phyloP scores from a whole-genome alignment of 2,113 vertebrate genomes.

The Gnathonemus echidnorhynchus region DNA sequence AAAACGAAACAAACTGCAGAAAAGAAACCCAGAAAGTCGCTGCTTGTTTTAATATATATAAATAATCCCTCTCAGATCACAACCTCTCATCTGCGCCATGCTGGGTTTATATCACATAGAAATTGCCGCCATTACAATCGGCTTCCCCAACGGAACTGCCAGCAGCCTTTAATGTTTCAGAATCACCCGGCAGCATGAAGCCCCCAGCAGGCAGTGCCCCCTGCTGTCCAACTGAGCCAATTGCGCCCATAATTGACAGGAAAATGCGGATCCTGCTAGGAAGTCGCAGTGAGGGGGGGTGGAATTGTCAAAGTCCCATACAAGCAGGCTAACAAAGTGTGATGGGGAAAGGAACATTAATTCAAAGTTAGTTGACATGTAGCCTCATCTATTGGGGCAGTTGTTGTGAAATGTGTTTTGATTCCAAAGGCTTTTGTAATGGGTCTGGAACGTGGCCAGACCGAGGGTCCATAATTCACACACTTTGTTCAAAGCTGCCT shows the following conservation, averaged over 20 bases:
- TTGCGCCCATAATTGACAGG: conserved; percentile 14
- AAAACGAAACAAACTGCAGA: conserved; percentile 47
- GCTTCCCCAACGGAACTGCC: not conserved
- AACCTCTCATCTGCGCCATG: not conserved
- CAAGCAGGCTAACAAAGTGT: not conserved
- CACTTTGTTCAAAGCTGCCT: not conserved
- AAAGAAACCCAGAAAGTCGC: conserved; percentile 54
- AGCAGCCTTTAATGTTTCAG: not conserved
- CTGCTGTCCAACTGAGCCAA: conserved; percentile 2
- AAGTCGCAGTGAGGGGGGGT: not conserved
- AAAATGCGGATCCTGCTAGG: not conserved
- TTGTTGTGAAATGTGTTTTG: conserved; percentile 5
- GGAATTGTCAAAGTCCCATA: not conserved
- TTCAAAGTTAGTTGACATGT: not conserved
- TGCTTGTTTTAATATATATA: conserved; percentile 1
- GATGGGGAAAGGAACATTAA: not conserved
- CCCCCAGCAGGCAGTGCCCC: not conserved
- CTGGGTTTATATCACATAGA: not conserved
- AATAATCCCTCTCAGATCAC: not conserved
- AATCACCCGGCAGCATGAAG: not conserved
- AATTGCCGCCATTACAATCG: not conserved
- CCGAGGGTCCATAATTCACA: not conserved
- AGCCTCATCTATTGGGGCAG: not conserved
- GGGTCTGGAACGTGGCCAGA: not conserved
- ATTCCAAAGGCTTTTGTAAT: not conserved